Percentiles rank a stretch among this genome's conserved stretches.
phyloP scores from a whole-genome alignment of 2,888 invertebrate genomes.

The Limnephilus lunatus region DNA sequence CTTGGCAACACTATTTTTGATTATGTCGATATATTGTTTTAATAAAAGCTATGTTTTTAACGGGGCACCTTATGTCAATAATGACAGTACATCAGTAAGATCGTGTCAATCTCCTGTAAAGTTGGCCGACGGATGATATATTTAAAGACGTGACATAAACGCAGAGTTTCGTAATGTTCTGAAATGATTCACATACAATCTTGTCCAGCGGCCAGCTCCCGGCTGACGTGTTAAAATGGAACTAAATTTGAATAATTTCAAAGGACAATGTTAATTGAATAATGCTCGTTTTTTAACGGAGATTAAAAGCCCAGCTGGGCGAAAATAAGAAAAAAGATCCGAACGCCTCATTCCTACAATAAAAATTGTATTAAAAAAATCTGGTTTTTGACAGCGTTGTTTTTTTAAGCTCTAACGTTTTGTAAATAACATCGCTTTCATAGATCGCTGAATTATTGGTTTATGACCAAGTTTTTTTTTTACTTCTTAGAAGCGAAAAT shows the following conservation, averaged over 20 bases:
- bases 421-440: too few species aligned
- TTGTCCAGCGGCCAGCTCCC: not conserved
- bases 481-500: too few species aligned
- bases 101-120: not conserved
- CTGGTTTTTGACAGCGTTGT: too few species aligned
- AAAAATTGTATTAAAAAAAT: too few species aligned
- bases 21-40: not conserved
- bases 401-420: too few species aligned
- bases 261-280: not conserved
- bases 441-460: too few species aligned
- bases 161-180: not conserved
- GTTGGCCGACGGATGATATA: not conserved
- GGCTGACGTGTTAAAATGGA: not conserved
- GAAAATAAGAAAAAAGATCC: too few species aligned
- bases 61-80: not conserved
- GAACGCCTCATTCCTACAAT: too few species aligned
- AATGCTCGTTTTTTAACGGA: not conserved
- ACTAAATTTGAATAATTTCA: constrained; percentile 18
- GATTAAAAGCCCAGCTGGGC: not conserved
- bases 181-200: not conserved
- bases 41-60: not conserved
- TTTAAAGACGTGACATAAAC: not conserved
- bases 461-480: too few species aligned
- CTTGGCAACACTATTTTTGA: not conserved
- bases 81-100: not conserved